Percentiles rank a stretch among this genome's conserved stretches.
phyloP scores from a whole-genome alignment of 2,797 vertebrate genomes.

The Spatula clypeata region DNA sequence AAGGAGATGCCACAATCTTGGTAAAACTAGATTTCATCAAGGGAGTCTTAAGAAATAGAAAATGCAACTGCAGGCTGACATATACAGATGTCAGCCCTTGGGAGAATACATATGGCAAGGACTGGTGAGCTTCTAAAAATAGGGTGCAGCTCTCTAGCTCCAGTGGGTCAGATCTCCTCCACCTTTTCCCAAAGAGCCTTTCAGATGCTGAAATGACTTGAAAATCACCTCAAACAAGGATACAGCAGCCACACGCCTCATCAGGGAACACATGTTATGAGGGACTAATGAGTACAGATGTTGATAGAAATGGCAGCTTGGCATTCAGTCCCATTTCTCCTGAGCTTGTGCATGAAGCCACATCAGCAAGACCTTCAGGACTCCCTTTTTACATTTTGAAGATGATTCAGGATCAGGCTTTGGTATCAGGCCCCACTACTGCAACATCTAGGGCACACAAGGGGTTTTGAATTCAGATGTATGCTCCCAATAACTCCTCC shows the following conservation, averaged over 20 bases:
- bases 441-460: neutral
- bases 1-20: neutral
- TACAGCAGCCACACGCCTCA: neutral
- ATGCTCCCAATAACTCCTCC: neutral
- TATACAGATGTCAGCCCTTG: neutral
- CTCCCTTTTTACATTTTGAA: neutral
- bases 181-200: neutral
- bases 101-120: neutral
- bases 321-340: neutral
- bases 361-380: neutral
- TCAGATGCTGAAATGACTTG: neutral
- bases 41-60: neutral
- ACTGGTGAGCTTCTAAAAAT: neutral
- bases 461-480: fast-evolving
- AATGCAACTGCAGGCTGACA: neutral
- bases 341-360: neutral
- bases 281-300: neutral
- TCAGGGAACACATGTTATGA: neutral
- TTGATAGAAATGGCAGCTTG: neutral
- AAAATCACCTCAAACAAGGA: neutral
- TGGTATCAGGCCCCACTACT: neutral
- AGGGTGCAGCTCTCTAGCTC: neutral
- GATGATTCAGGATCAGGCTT: neutral
- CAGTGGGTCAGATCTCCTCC: neutral
- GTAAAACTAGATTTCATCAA: neutral